Evolutionary conservation across 2,888 invertebrate genomes (phyloP), one percentile per base, ranked within the genome.

Genomic region (Andrena chrysosceles): DNA sequence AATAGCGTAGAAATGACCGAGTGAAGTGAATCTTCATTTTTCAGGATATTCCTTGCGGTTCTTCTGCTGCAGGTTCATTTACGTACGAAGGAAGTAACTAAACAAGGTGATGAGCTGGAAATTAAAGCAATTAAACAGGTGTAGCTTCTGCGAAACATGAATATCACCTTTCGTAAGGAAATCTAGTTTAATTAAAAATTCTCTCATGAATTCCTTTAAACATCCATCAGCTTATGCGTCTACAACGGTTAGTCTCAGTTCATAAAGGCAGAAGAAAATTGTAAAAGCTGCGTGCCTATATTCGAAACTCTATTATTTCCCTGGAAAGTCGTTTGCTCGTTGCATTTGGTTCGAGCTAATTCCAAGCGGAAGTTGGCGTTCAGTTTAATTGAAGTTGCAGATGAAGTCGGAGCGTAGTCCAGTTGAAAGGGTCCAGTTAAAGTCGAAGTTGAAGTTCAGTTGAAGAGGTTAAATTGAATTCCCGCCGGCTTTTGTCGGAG

Each of bases 71-170:
- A 54, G 16, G 35, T 2, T 31, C 10, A 0, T 54, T 35, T 23
- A 20, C 23, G 16, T 10, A 69, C 16, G 35, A 70, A 29, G 29
- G 20, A 69, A 26, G 20, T 48, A 4, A 42, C 42, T 6, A 0
- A 29, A n/a, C 35, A 6, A 48, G n/a, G 10, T 42, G 42, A 13
- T 59, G 56, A 60, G 56, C 42, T n/a, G 8, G n/a, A 13, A 60
- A 60, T 64, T 64, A 48, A 64, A 64, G 48, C 26, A 64, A 64
- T 64, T 64, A 64, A 69, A 29, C 26, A n/a, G 68, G 26, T 23
- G 69, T 42, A 26, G 23, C 42, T 10, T 13, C 13, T 7, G 42
- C 42, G 59, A 42, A 20, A 26, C 35, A 70, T 8, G 35, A 69
- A 69, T 56, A 42, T 70, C 56, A 70, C 35, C 20, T 42, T n/a